Base-by-base conservation (phyloP, 1,140 invertebrate genomes). In the Drosophila setifemur region DNA sequence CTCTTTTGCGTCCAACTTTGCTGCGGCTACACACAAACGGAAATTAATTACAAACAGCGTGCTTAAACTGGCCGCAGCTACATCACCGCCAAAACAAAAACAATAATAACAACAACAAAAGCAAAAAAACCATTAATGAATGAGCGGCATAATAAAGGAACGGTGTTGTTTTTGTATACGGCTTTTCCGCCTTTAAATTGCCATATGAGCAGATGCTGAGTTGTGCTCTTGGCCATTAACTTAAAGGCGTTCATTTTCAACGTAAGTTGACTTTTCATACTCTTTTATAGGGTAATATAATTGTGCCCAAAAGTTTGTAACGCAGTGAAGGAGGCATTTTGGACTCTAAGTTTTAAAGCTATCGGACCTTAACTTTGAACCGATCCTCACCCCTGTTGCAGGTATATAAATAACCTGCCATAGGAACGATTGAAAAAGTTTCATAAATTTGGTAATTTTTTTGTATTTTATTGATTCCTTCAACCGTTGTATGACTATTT, bases 41-140 rank as follows among this genome's bases (percentile, higher is more conserved):
- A 86, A 86, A 85, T 85, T 85, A 85, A 85, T 86, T 86, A 86
- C 81, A 81, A 86, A 81, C 75, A 76, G 81, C 81, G 79, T 48
- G 74, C 66, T 72, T 85, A 68, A 85, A 68, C 58, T 68, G 57
- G 70, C 73, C 70, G 39, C 75, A 79, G 26, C 69, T 50, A 28
- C 54, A 71, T n/a, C n/a, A 31, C 19, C 19, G 21, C 12, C 31
- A 35, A 31, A 31, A 23, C 39, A 52, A 29, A 28, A 50, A 50
- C 33, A 50, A 7, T 19, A 61, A 43, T 23, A 53, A 60, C 52
- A 52, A 75, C 28, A 29, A 45, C 19, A 47, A 45, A 44, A 57
- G 12, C 4, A 28, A 60, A 58, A 35, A 68, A 63, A 58, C 60
- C 40, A 78, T 64, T 70, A 83, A 73, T 82, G 79, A 85, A 83